Evolutionary conservation across 2,888 invertebrate species (phyloP).

Genomic region (Iselma pallidipennis): DNA sequence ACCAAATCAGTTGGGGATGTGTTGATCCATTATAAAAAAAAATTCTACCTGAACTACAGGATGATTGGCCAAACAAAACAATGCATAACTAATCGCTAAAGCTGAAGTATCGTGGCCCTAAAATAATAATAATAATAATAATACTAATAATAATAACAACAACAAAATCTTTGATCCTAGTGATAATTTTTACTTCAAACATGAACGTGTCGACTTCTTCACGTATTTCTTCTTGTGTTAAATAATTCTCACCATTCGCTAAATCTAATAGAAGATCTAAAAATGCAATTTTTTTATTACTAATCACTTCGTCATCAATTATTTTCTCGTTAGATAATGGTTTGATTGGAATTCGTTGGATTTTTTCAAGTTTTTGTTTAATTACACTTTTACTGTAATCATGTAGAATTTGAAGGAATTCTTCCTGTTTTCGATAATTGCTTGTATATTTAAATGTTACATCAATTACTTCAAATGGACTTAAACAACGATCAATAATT

Average conservation of each 20-base stretch:
- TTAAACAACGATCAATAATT: slow-evolving; percentile 36
- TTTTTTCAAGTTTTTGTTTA: slow-evolving; percentile 52
- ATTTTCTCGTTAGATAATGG: not conserved
- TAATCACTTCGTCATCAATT: not conserved
- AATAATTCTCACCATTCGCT: slow-evolving; percentile 58
- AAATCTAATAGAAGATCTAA: not conserved
- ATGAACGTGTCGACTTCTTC: slow-evolving; percentile 74
- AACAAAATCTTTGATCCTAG: too few species aligned
- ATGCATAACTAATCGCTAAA: slow-evolving; percentile 52
- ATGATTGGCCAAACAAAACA: slow-evolving; percentile 52
- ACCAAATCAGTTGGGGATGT: too few species aligned
- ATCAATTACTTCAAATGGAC: slow-evolving; percentile 52
- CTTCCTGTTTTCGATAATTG: slow-evolving; percentile 61
- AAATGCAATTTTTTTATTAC: not conserved
- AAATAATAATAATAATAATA: slow-evolving; percentile 15
- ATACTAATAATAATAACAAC: not conserved
- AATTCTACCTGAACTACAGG: slow-evolving; percentile 48
- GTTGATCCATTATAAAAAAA: too few species aligned
- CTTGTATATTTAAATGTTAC: slow-evolving; percentile 60
- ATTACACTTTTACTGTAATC: slow-evolving; percentile 62
- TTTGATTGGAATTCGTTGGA: slow-evolving; percentile 27
- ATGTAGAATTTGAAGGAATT: slow-evolving; percentile 57
- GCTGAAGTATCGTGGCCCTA: slow-evolving; percentile 57
- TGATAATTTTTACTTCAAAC: slow-evolving; percentile 62
- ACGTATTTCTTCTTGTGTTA: slow-evolving; percentile 55